Conservation (phyloP, 2,113 vertebrate species). For the Carassius carassius region DNA sequence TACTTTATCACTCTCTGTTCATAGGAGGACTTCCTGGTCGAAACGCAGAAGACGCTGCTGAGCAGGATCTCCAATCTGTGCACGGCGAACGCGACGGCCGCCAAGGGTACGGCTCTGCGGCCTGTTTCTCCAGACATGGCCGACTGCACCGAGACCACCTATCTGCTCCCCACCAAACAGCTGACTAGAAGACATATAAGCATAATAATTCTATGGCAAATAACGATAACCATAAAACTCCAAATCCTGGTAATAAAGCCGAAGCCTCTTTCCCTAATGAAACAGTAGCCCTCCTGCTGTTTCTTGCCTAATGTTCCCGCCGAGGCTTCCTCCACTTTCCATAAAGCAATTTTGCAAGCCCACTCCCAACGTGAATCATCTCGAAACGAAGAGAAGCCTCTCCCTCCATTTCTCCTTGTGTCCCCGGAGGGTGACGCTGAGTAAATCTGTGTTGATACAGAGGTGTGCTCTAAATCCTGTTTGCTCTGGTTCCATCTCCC, state of each 20-base stretch:
- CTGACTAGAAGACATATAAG: conserved; percentile 65
- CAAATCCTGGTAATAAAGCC: conserved; percentile 69
- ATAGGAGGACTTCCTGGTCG: conserved; percentile 73
- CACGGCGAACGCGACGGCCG: conserved; percentile 55
- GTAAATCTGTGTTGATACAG: conserved; percentile 49
- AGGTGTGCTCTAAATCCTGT: conserved; percentile 57
- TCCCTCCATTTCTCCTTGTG: conserved; percentile 43
- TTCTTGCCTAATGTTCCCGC: conserved; percentile 65
- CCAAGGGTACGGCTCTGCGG: conserved; percentile 18
- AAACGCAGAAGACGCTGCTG: conserved; percentile 65
- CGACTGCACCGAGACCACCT: not conserved
- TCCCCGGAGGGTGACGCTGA: conserved; percentile 43
- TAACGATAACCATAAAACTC: conserved; percentile 73
- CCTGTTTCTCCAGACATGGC: not conserved
- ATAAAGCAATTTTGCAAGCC: conserved; percentile 73
- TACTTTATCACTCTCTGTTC: conserved; percentile 20
- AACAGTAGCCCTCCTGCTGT: conserved; percentile 65
- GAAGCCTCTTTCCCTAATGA: conserved; percentile 68
- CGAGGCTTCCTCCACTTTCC: conserved; percentile 65
- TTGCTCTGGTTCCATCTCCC: conserved; percentile 61
- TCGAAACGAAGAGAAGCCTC: conserved; percentile 63
- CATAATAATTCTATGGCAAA: conserved; percentile 68
- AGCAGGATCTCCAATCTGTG: conserved; percentile 69
- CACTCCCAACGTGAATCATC: conserved; percentile 70
- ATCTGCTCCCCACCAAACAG: conserved; percentile 52